These are phyloP conservation scores for Papilio polytes DNA, from an alignment of 1,140 invertebrate species.

Conservation along the genomic window DNA sequence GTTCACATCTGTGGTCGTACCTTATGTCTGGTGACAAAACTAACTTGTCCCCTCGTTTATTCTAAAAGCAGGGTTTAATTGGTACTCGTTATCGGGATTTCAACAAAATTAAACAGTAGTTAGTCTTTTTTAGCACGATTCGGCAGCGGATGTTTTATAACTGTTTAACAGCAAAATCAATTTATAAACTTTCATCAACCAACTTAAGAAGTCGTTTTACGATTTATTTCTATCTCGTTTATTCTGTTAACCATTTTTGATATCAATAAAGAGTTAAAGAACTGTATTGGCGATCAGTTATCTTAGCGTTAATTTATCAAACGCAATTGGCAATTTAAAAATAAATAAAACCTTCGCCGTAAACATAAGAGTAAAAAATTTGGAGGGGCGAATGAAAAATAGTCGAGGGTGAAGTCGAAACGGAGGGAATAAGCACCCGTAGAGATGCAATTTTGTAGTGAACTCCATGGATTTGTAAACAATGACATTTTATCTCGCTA, in stretches of 20 bases:
- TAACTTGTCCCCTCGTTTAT: not conserved
- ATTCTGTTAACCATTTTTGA: no score
- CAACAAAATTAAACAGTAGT: not conserved
- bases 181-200: not conserved
- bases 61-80: not conserved
- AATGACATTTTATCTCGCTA: not conserved
- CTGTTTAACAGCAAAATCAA: not conserved
- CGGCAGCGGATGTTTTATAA: no score
- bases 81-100: not conserved
- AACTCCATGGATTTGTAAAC: constrained; percentile 57
- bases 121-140: no score
- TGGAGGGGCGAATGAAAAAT: constrained; percentile 65
- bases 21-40: not conserved
- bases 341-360: constrained; percentile 66
- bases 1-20: constrained; percentile 2
- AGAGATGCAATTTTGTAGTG: constrained; percentile 68
- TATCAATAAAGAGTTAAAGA: no score
- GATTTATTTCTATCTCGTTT: no score
- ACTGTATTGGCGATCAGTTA: not conserved
- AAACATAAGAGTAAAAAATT: constrained; percentile 47
- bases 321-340: constrained; percentile 38
- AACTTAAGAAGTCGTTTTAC: not conserved
- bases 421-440: constrained; percentile 41
- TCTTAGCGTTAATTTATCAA: not conserved
- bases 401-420: constrained; percentile 53